Conservation (phyloP, 2,113 vertebrate species). For the Corythaeola cristata region DNA sequence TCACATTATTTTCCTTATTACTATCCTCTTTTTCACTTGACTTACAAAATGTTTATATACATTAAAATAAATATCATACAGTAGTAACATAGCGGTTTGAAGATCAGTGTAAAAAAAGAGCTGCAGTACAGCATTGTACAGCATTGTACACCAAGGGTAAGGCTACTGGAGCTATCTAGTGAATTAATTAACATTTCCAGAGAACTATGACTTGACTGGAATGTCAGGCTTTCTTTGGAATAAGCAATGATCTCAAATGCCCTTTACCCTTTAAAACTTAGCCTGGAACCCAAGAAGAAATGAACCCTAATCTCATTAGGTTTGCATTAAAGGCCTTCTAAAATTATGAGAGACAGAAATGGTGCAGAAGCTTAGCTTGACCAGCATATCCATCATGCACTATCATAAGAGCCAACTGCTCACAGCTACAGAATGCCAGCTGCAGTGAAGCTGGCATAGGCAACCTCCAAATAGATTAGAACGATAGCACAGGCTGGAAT, state of each 20-base stretch:
- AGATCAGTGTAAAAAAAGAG: not conserved
- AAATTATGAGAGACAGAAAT: not conserved
- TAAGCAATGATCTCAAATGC: not conserved
- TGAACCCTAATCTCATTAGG: not conserved
- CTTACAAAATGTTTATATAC: not conserved
- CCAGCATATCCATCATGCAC: not conserved
- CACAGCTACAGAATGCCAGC: not conserved
- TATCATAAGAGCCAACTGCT: not conserved
- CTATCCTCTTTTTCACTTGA: not conserved
- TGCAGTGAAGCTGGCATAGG: not conserved
- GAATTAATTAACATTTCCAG: not conserved
- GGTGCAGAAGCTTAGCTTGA: not conserved
- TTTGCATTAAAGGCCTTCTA: not conserved
- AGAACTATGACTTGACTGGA: not conserved
- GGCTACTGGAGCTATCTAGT: not conserved
- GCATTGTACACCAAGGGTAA: not conserved
- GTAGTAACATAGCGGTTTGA: not conserved
- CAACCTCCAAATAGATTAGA: not conserved
- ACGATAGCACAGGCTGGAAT: not conserved
- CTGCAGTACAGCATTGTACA: not conserved
- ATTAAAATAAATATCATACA: not conserved
- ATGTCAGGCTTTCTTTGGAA: not conserved
- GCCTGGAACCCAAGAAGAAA: not conserved
- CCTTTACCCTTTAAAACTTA: slow-evolving; percentile 1
- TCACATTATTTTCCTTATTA: not conserved